phyloP scores from a whole-genome alignment of 2,888 invertebrate species.

The Sarcophaga variegata region DNA sequence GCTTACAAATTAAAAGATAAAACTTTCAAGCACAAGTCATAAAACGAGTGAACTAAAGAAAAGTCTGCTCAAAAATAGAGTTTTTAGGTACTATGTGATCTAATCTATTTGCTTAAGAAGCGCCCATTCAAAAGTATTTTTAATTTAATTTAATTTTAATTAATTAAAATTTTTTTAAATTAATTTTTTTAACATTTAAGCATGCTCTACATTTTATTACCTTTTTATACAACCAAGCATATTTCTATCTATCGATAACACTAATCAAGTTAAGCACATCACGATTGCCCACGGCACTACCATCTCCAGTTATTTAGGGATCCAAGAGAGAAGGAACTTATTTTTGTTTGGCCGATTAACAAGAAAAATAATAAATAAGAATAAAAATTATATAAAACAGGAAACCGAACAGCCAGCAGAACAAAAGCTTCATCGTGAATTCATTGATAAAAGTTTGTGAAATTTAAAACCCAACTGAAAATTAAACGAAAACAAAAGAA shows the following conservation, averaged over 20 bases:
- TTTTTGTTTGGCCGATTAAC: constrained; percentile 48
- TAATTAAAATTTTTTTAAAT: too few species aligned
- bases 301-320: constrained; percentile 55
- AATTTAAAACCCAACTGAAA: background rate
- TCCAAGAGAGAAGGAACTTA: constrained; percentile 36
- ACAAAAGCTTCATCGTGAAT: background rate
- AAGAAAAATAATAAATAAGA: constrained; percentile 1
- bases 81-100: too few species aligned
- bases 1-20: too few species aligned
- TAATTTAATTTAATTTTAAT: too few species aligned
- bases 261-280: background rate
- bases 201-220: background rate
- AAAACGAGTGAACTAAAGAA: too few species aligned
- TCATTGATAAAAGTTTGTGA: background rate
- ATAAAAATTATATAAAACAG: constrained; percentile 50
- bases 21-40: too few species aligned
- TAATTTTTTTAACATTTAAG: background rate
- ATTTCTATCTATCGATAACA: constrained; percentile 10
- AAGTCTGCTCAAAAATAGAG: too few species aligned
- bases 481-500: constrained; percentile 24
- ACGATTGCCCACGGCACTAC: background rate
- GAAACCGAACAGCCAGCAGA: background rate
- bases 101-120: too few species aligned
- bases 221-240: background rate
- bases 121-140: too few species aligned